Conservation (phyloP, 2,888 invertebrate genomes). For the Scaptomyza caliginosa region DNA sequence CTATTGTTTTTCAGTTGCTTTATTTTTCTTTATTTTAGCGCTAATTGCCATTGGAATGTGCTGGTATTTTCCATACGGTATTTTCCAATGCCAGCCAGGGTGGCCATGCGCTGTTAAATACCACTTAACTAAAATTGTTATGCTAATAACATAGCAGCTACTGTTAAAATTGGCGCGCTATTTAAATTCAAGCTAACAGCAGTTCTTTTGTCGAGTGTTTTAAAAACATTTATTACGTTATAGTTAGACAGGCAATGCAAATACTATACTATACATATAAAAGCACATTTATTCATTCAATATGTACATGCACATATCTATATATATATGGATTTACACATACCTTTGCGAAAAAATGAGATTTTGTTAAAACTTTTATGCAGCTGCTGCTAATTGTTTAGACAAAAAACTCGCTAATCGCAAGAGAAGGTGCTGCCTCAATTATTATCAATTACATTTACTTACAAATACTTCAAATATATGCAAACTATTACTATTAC, state of each 20-base stretch:
- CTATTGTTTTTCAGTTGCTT: constrained; percentile 47
- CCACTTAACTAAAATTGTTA: not conserved
- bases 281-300: no score
- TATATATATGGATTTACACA: not conserved
- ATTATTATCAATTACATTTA: constrained; percentile 32
- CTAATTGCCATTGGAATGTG: constrained; percentile 66
- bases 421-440: constrained; percentile 18
- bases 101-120: constrained; percentile 5
- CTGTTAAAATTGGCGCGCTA: constrained; percentile 20
- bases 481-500: constrained; percentile 19
- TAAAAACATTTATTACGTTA: constrained; percentile 57
- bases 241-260: no score
- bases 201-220: constrained; percentile 26
- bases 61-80: constrained; percentile 49
- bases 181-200: no score
- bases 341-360: not conserved
- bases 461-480: constrained; percentile 33
- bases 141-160: not conserved
- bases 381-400: constrained; percentile 3
- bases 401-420: constrained; percentile 11
- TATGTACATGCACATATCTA: not conserved
- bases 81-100: constrained; percentile 39
- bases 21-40: constrained; percentile 48
- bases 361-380: not conserved
- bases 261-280: no score